Evolutionary conservation across 2,888 invertebrate genomes (phyloP).

Genomic region (Mechanitis mazaeus): DNA sequence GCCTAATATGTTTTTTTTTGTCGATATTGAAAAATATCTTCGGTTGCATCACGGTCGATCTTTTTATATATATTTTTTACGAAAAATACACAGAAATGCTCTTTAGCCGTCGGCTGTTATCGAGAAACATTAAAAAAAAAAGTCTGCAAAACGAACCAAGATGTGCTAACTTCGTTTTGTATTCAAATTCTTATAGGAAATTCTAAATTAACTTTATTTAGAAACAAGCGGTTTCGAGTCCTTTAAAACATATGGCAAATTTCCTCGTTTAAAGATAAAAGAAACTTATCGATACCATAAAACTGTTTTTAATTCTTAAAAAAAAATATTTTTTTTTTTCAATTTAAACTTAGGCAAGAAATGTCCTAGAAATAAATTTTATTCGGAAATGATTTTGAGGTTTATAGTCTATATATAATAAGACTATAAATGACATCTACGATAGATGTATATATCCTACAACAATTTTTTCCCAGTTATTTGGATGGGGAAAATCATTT

Average conservation of each 20-base stretch:
- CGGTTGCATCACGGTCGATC: conserved; percentile 56
- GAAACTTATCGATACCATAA: conserved; percentile 1
- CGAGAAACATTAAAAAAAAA: conserved; percentile 51
- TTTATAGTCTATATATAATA: too few species aligned
- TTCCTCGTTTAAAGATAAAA: neutral
- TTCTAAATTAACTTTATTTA: conserved; percentile 26
- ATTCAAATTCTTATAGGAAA: conserved; percentile 49
- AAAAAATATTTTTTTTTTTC: too few species aligned
- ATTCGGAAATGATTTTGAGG: too few species aligned
- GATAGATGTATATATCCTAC: too few species aligned
- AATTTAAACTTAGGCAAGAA: too few species aligned
- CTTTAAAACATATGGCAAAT: neutral
- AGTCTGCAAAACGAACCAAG: conserved; percentile 43
- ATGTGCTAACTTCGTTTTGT: conserved; percentile 48
- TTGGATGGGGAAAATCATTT: too few species aligned
- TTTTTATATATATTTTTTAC: conserved; percentile 46
- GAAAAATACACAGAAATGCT: conserved; percentile 70
- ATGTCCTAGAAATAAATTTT: too few species aligned
- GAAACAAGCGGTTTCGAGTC: conserved; percentile 10
- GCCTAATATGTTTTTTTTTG: conserved; percentile 41
- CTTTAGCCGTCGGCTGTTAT: conserved; percentile 69
- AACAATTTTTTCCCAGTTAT: too few species aligned
- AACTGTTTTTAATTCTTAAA: neutral
- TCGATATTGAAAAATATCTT: conserved; percentile 66
- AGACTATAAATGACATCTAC: too few species aligned